Evolutionary conservation across 1,140 invertebrate species (phyloP).

Genomic region (Magallana angulata): DNA sequence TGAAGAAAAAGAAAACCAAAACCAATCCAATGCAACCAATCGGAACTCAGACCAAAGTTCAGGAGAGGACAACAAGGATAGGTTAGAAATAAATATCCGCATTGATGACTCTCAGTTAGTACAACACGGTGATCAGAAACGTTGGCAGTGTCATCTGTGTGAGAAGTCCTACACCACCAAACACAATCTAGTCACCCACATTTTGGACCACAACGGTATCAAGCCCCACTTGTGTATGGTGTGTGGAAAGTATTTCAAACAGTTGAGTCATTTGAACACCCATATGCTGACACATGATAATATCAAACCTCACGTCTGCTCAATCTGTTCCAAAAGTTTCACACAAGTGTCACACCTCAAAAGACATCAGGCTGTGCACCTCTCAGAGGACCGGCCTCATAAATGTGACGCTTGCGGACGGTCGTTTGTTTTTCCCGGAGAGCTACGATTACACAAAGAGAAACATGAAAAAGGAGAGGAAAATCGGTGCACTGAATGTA

Average conservation of each 20-base stretch:
- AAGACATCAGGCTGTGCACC: slow-evolving; percentile 73
- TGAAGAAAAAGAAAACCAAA: slow-evolving; percentile 46
- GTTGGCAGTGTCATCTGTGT: slow-evolving; percentile 77
- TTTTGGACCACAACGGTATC: slow-evolving; percentile 76
- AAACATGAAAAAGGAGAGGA: slow-evolving; percentile 63
- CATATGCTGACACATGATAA: slow-evolving; percentile 79
- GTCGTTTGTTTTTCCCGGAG: slow-evolving; percentile 72
- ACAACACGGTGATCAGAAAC: slow-evolving; percentile 70
- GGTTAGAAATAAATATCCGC: slow-evolving; percentile 70
- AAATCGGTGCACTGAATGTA: slow-evolving; percentile 70
- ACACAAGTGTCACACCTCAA: slow-evolving; percentile 80
- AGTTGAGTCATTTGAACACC: slow-evolving; percentile 76
- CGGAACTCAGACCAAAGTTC: slow-evolving; percentile 42
- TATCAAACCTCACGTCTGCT: slow-evolving; percentile 76
- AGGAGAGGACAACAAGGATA: slow-evolving; percentile 62
- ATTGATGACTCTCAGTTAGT: slow-evolving; percentile 75
- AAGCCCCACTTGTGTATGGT: slow-evolving; percentile 77
- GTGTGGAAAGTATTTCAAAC: slow-evolving; percentile 79
- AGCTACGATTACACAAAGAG: slow-evolving; percentile 67
- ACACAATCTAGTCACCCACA: slow-evolving; percentile 78
- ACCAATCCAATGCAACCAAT: not conserved
- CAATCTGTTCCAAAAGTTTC: slow-evolving; percentile 75
- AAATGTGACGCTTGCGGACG: slow-evolving; percentile 83
- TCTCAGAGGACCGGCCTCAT: slow-evolving; percentile 80
- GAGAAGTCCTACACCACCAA: slow-evolving; percentile 78